Evolutionary conservation across 2,888 invertebrate genomes (phyloP).

Genomic region (Trileptium ribeirensis): DNA sequence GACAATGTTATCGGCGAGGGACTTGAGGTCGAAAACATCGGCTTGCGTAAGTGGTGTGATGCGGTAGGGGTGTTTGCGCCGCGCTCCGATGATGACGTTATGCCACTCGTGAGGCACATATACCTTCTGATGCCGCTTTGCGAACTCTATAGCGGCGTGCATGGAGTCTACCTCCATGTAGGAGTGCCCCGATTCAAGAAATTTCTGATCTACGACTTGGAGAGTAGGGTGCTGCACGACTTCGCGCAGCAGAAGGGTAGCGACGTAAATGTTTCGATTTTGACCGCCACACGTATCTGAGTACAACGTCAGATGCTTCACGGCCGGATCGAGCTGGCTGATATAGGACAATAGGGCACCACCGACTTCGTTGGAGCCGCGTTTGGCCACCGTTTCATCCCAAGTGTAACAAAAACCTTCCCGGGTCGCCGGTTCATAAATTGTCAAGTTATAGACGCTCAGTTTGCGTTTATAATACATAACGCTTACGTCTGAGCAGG

Average conservation of each 20-base stretch:
- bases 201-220: too few species aligned
- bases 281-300: conserved; percentile 13
- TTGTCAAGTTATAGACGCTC: conserved; percentile 12
- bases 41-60: too few species aligned
- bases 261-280: too few species aligned
- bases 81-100: neutral
- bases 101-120: neutral
- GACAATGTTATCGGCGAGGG: too few species aligned
- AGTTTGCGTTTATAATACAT: too few species aligned
- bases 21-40: too few species aligned
- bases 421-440: neutral
- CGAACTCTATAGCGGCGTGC: conserved; percentile 12
- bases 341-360: neutral
- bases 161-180: conserved; percentile 20
- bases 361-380: conserved; percentile 17
- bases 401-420: too few species aligned
- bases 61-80: neutral
- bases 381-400: neutral
- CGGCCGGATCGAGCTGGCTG: neutral
- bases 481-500: neutral
- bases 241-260: conserved; percentile 1
- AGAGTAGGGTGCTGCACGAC: neutral
- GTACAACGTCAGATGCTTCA: neutral
- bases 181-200: too few species aligned
- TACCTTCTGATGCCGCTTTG: neutral